These are phyloP conservation scores for Anadara kagoshimensis DNA, from an alignment of 1,140 invertebrate species.

Conservation along the genomic window DNA sequence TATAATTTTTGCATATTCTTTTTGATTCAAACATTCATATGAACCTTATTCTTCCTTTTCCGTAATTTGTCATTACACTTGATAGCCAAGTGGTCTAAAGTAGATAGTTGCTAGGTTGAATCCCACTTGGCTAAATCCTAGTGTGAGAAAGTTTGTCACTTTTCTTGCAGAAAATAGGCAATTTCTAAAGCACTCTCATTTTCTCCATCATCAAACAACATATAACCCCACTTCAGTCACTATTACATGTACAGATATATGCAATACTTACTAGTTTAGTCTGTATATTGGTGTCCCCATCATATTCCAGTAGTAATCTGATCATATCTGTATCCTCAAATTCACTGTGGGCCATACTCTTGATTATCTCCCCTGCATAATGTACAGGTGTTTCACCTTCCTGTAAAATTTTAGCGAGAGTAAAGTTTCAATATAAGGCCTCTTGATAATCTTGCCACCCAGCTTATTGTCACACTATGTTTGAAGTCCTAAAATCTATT, in stretches of 20 bases:
- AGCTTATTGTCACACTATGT: not conserved
- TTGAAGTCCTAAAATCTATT: not conserved
- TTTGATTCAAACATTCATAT: too few relatives aligned
- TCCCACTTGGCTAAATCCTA: too few relatives aligned
- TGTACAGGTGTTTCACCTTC: slow-evolving; percentile 96
- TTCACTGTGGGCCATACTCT: slow-evolving; percentile 80
- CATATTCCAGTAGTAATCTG: slow-evolving; percentile 89
- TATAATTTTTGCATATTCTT: too few relatives aligned
- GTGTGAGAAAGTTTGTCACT: too few relatives aligned
- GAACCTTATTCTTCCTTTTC: too few relatives aligned
- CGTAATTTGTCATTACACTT: too few relatives aligned
- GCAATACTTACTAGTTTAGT: slow-evolving; percentile 80
- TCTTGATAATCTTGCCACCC: not conserved
- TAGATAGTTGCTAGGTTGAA: too few relatives aligned
- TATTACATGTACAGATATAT: not conserved
- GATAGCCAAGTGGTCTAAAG: too few relatives aligned
- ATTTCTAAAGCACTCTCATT: too few relatives aligned
- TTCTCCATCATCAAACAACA: too few relatives aligned
- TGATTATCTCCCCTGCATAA: slow-evolving; percentile 80
- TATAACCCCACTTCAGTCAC: too few relatives aligned
- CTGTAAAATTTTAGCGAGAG: slow-evolving; percentile 66
- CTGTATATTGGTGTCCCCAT: slow-evolving; percentile 89
- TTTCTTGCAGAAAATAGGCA: too few relatives aligned
- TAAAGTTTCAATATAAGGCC: not conserved
- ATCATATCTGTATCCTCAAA: slow-evolving; percentile 94